Base-by-base conservation (phyloP, 2,888 invertebrate species). In the Drosophila infuscata region DNA sequence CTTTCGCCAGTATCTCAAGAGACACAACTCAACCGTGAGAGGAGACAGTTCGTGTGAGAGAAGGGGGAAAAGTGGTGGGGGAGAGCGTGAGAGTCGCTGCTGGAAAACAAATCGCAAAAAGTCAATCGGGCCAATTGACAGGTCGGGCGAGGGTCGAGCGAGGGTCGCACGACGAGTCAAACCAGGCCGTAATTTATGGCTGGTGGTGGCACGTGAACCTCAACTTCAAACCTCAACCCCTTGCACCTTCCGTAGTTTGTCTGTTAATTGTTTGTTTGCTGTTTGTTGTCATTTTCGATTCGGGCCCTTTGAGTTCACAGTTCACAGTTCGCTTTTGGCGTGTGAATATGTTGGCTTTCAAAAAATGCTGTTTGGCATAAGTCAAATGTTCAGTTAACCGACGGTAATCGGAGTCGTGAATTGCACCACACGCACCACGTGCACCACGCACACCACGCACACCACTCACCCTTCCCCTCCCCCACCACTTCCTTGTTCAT, bases 191-290 rank as follows among this genome's bases (percentile, higher is more conserved):
- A 84, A 90, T 91, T 92, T 92, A 92, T 91, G 87, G 82, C 78
- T 51, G 58, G 56, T 60, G 74, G 56, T 60, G 74, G 70, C 90
- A 91, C 90, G 91, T 89, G 91, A 90, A 78, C 85, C 66, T 70
- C 60, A 62, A 20, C 59, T 41, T 54, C 49, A 58, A 66, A 63
- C 68, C 53, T 62, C 56, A 60, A 67, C 67, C 70, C 62, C 75
- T 77, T 81, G 78, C 69, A 66, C 57, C 46, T 65, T 72, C 30
- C 38, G 17, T 41, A 46, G 65, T 62, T 79, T 74, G 74, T 76
- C 79, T 91, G 92, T 93, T 92, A 92, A 93, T 92, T 92, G 93
- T 92, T 92, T 93, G 91, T 92, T 92, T 92, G 92, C 89, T 91
- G 91, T 92, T 89, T 91, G 91, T 91, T 92, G 92, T 91, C 92